Evolutionary conservation across 2,888 invertebrate genomes (phyloP).

Genomic region (Xestobium rufovillosum): DNA sequence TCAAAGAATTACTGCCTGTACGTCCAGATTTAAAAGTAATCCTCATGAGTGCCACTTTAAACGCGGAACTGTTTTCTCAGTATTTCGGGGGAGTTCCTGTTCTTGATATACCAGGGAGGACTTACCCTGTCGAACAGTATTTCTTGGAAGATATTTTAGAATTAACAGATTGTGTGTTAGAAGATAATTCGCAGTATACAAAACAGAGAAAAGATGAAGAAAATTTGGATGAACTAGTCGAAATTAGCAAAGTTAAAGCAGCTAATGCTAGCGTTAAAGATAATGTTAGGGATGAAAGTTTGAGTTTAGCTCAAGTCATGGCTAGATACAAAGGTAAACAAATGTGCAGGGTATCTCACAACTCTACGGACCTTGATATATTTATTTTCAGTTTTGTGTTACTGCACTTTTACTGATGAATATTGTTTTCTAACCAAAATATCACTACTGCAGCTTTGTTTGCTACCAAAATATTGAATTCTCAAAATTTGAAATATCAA

Average conservation of each 20-base stretch:
- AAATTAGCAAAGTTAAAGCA: slow-evolving; percentile 53
- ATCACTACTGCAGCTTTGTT: too few species aligned
- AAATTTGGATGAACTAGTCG: slow-evolving; percentile 56
- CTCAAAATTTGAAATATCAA: too few species aligned
- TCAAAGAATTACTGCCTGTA: slow-evolving; percentile 66
- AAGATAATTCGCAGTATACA: slow-evolving; percentile 55
- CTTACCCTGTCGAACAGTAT: slow-evolving; percentile 74
- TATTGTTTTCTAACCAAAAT: slow-evolving; percentile 11
- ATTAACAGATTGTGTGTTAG: slow-evolving; percentile 51
- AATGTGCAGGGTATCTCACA: slow-evolving; percentile 1
- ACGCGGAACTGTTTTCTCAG: slow-evolving; percentile 72
- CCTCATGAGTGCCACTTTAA: slow-evolving; percentile 90
- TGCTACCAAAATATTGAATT: too few species aligned
- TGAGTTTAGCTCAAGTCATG: slow-evolving; percentile 58
- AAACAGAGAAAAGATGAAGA: slow-evolving; percentile 48
- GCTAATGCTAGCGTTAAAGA: slow-evolving; percentile 50
- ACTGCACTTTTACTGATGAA: background rate
- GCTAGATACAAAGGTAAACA: slow-evolving; percentile 54
- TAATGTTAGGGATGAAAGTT: slow-evolving; percentile 62
- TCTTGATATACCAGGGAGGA: slow-evolving; percentile 74
- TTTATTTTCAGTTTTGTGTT: background rate
- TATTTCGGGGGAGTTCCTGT: slow-evolving; percentile 78
- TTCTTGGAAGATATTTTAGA: slow-evolving; percentile 79
- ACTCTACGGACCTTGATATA: background rate
- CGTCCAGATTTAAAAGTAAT: slow-evolving; percentile 74